phyloP scores from a whole-genome alignment of 2,797 vertebrate genomes.

The Coracias cyanogaster region DNA sequence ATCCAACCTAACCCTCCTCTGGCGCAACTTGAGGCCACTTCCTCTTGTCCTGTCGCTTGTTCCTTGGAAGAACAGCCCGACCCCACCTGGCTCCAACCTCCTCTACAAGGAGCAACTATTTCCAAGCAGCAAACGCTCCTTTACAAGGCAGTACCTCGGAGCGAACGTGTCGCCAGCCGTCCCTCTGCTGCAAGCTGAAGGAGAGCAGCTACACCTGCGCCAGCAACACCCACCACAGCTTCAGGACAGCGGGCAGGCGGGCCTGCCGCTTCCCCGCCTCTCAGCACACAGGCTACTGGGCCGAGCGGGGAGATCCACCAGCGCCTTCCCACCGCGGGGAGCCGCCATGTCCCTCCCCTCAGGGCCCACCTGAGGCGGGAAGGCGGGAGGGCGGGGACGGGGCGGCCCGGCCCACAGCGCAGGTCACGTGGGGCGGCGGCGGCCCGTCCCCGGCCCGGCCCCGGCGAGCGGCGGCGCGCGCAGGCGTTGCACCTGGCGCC shows the following conservation, averaged over 20 bases:
- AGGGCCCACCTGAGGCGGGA: background rate
- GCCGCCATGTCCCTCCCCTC: fast-evolving
- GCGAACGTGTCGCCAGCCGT: fast-evolving
- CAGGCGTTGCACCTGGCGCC: conserved; percentile 30
- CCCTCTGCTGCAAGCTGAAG: background rate
- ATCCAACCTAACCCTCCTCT: background rate
- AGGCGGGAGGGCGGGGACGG: background rate
- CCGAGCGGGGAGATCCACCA: fast-evolving
- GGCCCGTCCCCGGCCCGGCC: background rate
- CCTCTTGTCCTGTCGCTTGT: background rate
- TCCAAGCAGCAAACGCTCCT: background rate
- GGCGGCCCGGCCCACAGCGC: background rate
- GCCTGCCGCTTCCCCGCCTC: background rate
- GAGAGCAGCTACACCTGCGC: background rate
- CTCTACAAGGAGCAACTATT: background rate
- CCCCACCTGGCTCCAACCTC: background rate
- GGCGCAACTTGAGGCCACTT: background rate
- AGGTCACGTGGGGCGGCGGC: background rate
- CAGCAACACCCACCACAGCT: fast-evolving
- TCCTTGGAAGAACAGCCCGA: background rate
- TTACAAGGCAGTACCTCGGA: fast-evolving
- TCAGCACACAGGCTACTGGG: background rate
- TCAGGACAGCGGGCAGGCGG: background rate
- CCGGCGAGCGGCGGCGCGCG: background rate
- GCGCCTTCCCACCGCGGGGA: background rate